Base-by-base conservation (phyloP, 2,113 vertebrate species). In the Ancistrus triradiatus region DNA sequence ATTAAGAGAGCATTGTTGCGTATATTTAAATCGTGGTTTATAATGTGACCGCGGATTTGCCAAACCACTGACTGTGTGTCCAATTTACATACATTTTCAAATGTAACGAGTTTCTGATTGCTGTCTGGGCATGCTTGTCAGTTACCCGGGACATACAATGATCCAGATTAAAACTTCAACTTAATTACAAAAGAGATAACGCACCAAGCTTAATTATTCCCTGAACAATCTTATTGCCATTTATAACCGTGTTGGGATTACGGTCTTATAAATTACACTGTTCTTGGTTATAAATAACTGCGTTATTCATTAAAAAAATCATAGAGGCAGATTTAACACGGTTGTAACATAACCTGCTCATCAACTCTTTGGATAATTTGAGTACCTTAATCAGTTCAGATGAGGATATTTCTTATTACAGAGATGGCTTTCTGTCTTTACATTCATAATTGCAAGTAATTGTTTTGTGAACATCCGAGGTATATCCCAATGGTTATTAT, bases 11-110 rank as follows among this genome's bases (percentile, higher is more conserved):
- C 83, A 82, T 90, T 90, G 90, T 84, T 85, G 83, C 86, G 85
- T 76, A 81, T 87, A 89, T 90, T 90, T 88, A 82, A 50, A 78
- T 83, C 83, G 83, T 89, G 83, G 88, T 90, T 90, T 89, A 87
- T 90, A 90, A 87, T 86, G 87, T 80, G 86, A 92, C 89, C 87
- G 87, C 89, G 83, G n/a, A 87, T 90, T 87, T 88, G 85, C 85
- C 90, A 94, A 90, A 89, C 88, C 90, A 85, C 87, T 85, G 91
- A 93, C 89, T 90, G 85, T 89, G 90, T 80, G 88, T 87, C 89
- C 90, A 89, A 97, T 95, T 95, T 93, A 90, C 91, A 93, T 94
- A 91, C 89, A 93, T 92, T 91, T 91, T 87, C 91, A 89, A 92
- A 85, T 85, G 86, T 89, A 90, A 89, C 84, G 84, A 86, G 89